phyloP scores from a whole-genome alignment of 1,140 invertebrate genomes.

The Drosophila nikananu region DNA sequence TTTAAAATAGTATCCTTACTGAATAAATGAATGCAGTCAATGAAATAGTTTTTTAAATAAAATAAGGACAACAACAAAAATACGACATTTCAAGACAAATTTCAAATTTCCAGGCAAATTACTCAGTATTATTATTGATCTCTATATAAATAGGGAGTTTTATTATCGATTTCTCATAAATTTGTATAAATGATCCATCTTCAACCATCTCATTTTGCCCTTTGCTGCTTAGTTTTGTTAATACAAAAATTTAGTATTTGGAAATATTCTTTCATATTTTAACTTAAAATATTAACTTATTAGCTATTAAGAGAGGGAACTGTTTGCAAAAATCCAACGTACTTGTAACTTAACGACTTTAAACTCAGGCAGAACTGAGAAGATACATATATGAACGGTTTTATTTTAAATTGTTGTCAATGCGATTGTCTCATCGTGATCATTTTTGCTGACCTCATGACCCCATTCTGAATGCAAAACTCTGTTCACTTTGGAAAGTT shows the following conservation, averaged over 20 bases:
- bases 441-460: slow-evolving; percentile 4
- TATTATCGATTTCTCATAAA: not conserved
- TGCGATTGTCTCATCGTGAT: not conserved
- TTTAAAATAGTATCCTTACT: not conserved
- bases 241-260: too few relatives aligned
- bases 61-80: too few relatives aligned
- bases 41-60: not conserved
- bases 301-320: not conserved
- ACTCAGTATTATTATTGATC: not conserved
- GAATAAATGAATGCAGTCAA: not conserved
- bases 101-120: not conserved
- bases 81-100: not conserved
- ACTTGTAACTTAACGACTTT: too few relatives aligned
- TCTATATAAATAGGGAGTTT: not conserved
- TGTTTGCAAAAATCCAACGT: too few relatives aligned
- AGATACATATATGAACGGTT: too few relatives aligned
- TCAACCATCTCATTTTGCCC: too few relatives aligned
- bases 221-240: too few relatives aligned
- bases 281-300: not conserved
- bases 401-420: not conserved
- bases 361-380: not conserved
- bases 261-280: not conserved
- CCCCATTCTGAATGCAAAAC: not conserved
- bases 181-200: not conserved
- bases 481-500: slow-evolving; percentile 1